Conservation (phyloP, 1,140 invertebrate genomes). For the Danaus melanippus region DNA sequence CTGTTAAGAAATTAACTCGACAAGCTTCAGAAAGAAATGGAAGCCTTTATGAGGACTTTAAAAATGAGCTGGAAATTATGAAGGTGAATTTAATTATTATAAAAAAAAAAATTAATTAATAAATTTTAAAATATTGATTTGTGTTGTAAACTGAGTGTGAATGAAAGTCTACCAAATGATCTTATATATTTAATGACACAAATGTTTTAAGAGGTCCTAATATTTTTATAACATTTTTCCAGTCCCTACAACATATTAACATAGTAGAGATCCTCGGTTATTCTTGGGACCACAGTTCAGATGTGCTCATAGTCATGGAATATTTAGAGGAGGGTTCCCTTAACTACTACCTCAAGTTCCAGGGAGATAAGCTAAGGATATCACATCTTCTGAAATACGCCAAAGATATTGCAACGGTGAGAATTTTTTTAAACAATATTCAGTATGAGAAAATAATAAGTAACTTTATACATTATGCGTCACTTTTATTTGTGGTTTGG, state of each 20-base stretch:
- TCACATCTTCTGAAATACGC: slow-evolving; percentile 82
- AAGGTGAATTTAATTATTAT: slow-evolving; percentile 31
- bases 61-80: slow-evolving; percentile 64
- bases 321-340: slow-evolving; percentile 87
- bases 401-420: slow-evolving; percentile 82
- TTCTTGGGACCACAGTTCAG: slow-evolving; percentile 77
- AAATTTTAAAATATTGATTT: no score
- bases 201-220: no score
- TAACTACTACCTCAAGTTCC: slow-evolving; percentile 82
- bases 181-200: no score
- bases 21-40: slow-evolving; percentile 49
- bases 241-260: slow-evolving; percentile 86
- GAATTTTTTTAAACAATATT: slow-evolving; percentile 20
- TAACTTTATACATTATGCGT: no score
- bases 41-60: slow-evolving; percentile 53
- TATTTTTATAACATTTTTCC: slow-evolving; percentile 16
- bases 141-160: no score
- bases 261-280: slow-evolving; percentile 90
- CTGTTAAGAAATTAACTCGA: slow-evolving; percentile 53
- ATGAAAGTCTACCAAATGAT: no score
- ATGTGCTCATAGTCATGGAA: slow-evolving; percentile 90
- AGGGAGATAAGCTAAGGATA: slow-evolving; percentile 76
- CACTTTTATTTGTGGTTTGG: no score
- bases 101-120: no score
- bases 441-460: no score